A percentile compares a stretch with the other conserved stretches of the same genome.
phyloP scores from a whole-genome alignment of 2,888 invertebrate genomes.

The Xanthia icteritia region DNA sequence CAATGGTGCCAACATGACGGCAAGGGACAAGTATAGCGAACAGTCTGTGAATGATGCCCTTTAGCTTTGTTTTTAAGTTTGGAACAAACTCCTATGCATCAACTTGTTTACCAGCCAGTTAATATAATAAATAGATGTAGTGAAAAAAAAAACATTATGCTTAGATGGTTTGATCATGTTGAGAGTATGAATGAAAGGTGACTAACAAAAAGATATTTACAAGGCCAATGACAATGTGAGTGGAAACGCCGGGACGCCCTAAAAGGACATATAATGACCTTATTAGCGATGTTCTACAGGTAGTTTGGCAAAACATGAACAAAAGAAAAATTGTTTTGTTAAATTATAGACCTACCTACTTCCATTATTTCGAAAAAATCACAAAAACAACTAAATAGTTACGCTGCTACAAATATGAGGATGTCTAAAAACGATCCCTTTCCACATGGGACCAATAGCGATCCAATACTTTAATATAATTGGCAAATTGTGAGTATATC shows the following conservation, averaged over 20 bases:
- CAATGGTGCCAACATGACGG: too few relatives aligned
- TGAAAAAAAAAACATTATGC: too few relatives aligned
- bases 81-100: too few relatives aligned
- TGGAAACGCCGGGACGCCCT: too few relatives aligned
- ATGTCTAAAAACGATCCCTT: background rate
- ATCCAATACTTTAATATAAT: slow-evolving; percentile 45
- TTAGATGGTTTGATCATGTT: too few relatives aligned
- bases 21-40: too few relatives aligned
- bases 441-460: slow-evolving; percentile 25
- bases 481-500: slow-evolving; percentile 40
- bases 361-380: background rate
- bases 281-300: too few relatives aligned
- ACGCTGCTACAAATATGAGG: background rate
- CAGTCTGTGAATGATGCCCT: background rate
- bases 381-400: slow-evolving; percentile 5
- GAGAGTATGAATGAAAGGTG: too few relatives aligned
- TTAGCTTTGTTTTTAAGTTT: background rate
- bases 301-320: background rate
- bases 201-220: too few relatives aligned
- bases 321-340: background rate
- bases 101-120: background rate
- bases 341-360: background rate
- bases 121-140: background rate
- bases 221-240: too few relatives aligned
- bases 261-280: too few relatives aligned